A percentile compares a stretch with the other conserved stretches of the same genome.
Conservation (phyloP, 2,888 invertebrate genomes). For the Clunio marinus region DNA sequence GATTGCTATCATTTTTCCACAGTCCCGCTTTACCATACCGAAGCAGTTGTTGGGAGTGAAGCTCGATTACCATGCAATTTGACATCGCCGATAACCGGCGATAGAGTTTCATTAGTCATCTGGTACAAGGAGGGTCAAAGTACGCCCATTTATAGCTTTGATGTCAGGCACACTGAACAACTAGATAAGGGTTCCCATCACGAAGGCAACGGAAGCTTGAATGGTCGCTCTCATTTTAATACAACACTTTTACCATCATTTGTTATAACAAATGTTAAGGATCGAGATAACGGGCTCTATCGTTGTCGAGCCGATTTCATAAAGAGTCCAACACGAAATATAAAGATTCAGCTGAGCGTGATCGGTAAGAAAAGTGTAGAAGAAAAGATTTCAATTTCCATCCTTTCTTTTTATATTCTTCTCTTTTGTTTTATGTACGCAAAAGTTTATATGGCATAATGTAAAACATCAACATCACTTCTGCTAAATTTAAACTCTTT, state of each 20-base stretch:
- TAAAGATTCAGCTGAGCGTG: slow-evolving; percentile 81
- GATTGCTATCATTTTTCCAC: slow-evolving; percentile 11
- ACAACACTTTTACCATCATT: slow-evolving; percentile 69
- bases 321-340: slow-evolving; percentile 81
- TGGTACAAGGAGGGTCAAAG: slow-evolving; percentile 52
- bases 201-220: slow-evolving; percentile 56
- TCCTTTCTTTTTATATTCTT: neutral
- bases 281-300: slow-evolving; percentile 76
- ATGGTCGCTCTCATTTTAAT: slow-evolving; percentile 71
- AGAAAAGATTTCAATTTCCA: slow-evolving; percentile 17
- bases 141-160: slow-evolving; percentile 54
- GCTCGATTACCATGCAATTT: slow-evolving; percentile 51
- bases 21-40: slow-evolving; percentile 50
- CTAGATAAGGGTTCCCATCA: slow-evolving; percentile 55
- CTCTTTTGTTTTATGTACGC: neutral
- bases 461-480: too few species aligned
- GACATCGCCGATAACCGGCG: slow-evolving; percentile 50
- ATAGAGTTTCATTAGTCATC: slow-evolving; percentile 51
- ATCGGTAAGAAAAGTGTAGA: slow-evolving; percentile 65
- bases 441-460: neutral
- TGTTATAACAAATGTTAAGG: slow-evolving; percentile 67
- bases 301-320: slow-evolving; percentile 87
- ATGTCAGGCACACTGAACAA: slow-evolving; percentile 53
- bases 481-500: neutral
- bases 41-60: slow-evolving; percentile 50